Evolutionary conservation across 2,113 vertebrate species (phyloP).

Genomic region (Raja brachyura): DNA sequence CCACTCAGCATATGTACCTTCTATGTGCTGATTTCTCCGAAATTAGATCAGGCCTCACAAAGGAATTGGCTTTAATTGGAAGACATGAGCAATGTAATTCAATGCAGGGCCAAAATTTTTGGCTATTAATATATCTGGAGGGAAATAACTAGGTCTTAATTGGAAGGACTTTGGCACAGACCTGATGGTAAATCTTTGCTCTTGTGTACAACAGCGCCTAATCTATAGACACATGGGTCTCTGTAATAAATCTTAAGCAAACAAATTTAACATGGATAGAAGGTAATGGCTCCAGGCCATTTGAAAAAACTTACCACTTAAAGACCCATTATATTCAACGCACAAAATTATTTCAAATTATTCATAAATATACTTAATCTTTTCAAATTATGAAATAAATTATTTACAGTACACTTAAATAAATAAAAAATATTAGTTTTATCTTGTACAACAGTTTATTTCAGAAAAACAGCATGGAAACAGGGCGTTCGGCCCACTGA

Average conservation of each 20-base stretch:
- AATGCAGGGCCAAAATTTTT: neutral
- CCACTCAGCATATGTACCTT: neutral
- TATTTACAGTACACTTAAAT: neutral
- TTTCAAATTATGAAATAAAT: neutral
- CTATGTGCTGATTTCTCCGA: neutral
- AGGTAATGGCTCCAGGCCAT: neutral
- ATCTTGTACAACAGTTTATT: neutral
- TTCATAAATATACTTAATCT: neutral
- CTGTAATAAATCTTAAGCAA: neutral
- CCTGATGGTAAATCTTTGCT: neutral
- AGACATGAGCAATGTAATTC: neutral
- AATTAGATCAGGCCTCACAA: neutral
- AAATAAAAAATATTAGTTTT: neutral
- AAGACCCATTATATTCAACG: neutral
- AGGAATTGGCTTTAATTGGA: constrained; percentile 6
- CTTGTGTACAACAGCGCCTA: neutral
- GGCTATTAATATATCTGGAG: constrained; percentile 17
- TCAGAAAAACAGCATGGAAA: too few species aligned
- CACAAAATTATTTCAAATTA: neutral
- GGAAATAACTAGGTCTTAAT: constrained; percentile 1
- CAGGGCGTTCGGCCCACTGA: too few species aligned
- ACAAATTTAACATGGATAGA: neutral
- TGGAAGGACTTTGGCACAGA: neutral
- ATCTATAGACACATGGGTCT: neutral
- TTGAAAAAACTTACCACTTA: constrained; percentile 11